Base-by-base conservation (phyloP, 2,797 vertebrate genomes). In the Heterohyrax brucei region DNA sequence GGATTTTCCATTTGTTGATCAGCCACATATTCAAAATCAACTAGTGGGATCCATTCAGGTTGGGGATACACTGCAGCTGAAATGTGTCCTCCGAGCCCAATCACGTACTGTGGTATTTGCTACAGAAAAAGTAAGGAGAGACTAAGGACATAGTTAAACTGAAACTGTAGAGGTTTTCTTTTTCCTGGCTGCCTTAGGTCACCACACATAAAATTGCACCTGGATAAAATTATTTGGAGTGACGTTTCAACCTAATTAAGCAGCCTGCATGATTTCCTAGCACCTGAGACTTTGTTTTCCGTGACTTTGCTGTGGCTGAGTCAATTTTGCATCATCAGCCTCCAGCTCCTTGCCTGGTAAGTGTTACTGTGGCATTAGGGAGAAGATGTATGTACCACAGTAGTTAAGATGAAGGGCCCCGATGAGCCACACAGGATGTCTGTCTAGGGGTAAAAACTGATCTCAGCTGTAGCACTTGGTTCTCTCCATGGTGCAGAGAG, bases 231-330 rank as follows among this genome's bases (percentile, higher is more conserved):
- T 92, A 76, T 88, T 82, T 82, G 26, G 95, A 79, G 33, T 66
- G 62, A 75, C 78, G 14, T 89, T 93, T 95, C 81, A 89, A 56
- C 33, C 22, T 90, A 88, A 91, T 91, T n/a, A 87, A 53, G 6
- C 2, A 85, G 6, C 33, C 10, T 86, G 64, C 21, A 81, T 14
- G 12, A 8, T 92, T 86, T 86, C 75, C 24, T 39, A 59, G 6
- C 62, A 61, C 46, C 0, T 62, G 53, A 82, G 46, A 59, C 84
- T 89, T 79, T 82, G 18, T 84, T 48, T 84, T 94, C 22, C 22
- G 62, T 85, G 30, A 16, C 76, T 94, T 46, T 77, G 44, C 80
- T 61, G 1, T 75, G 56, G 89, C n/a, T 91, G n/a, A 61, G 72
- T 92, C 18, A 83, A 16, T 24, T 84, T 66, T 56, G 33, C 56